phyloP scores from a whole-genome alignment of 2,113 vertebrate genomes.

The Dicrurus megarhynchus region DNA sequence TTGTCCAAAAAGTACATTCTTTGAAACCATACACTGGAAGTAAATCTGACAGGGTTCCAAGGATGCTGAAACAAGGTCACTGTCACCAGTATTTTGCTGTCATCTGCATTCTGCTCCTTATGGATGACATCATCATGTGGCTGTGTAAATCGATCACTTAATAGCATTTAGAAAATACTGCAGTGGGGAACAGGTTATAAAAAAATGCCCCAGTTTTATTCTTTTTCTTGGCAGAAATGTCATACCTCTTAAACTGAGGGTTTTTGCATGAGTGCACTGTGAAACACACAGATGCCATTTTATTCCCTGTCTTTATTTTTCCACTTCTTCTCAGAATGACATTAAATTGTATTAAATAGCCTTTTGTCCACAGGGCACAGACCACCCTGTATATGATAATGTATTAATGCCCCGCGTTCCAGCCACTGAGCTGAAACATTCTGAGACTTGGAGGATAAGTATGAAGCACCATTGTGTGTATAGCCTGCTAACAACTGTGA shows the following conservation, averaged over 20 bases:
- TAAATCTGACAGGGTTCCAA: conserved; percentile 81
- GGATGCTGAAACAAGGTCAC: conserved; percentile 84
- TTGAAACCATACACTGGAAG: conserved; percentile 82
- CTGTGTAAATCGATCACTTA: conserved; percentile 89
- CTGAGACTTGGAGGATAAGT: conserved; percentile 86
- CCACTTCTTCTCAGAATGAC: conserved; percentile 93
- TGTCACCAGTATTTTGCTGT: conserved; percentile 81
- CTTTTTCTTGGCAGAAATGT: conserved; percentile 83
- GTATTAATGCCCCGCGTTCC: conserved; percentile 95
- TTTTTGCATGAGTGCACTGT: conserved; percentile 90
- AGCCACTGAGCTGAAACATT: conserved; percentile 94
- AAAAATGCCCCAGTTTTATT: conserved; percentile 79
- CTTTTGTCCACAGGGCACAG: conserved; percentile 99
- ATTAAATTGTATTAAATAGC: conserved; percentile 99
- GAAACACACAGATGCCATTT: conserved; percentile 97
- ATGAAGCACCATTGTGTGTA: conserved; percentile 85
- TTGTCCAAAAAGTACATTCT: conserved; percentile 83
- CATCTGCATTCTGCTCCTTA: conserved; percentile 83
- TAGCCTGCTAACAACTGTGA: conserved; percentile 98
- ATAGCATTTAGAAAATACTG: conserved; percentile 86
- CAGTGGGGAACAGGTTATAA: conserved; percentile 81
- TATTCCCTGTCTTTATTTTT: conserved; percentile 89
- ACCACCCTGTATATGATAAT: conserved; percentile 99
- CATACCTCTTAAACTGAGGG: conserved; percentile 84
- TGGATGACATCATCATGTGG: conserved; percentile 88